Evolutionary conservation across 2,113 vertebrate genomes (phyloP), one percentile per base, ranked within the genome.

Genomic region (Proteles cristata): DNA sequence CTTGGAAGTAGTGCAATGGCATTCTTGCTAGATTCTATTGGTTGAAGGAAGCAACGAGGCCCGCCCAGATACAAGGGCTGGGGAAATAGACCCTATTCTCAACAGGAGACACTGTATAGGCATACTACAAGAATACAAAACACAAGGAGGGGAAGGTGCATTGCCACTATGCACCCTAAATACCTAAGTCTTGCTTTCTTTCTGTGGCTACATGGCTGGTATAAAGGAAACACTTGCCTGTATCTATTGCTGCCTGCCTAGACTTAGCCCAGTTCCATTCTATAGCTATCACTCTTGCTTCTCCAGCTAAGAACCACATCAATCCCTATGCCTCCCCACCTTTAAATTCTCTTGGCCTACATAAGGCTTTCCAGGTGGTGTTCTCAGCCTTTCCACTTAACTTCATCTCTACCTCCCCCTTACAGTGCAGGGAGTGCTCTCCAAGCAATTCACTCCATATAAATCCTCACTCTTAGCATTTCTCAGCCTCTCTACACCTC

Each of bases 401-500:
- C 21, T 39, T 66, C 65, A 28, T 2, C 26, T 1, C 73, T 28
- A 5, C 6, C 28, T 79, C 35, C 9, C n/a, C 26, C 16, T 11
- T 3, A 5, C 3, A 23, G 17, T 21, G 1, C 7, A 2, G 14
- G 33, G 4, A 69, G 28, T 5, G 0, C 8, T 79, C 39, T 45
- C 58, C 12, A 77, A 53, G 74, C 1, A 69, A 1, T 48, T 35
- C 19, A 71, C 25, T 31, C 28, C 11, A 39, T 12, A 11, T 14
- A 35, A 10, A 43, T 35, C 69, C n/a, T 86, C 23, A 45, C 48
- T 53, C 2, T 26, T 21, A 69, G 1, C 11, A 25, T 81, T 39
- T 85, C 35, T 85, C 66, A 61, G 55, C 23, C 11, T 68, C 14
- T 89, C 31, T 85, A 10, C 1, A 39, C n/a, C 33, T 55, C 45